Base-by-base conservation (phyloP, 1,140 invertebrate species). In the Phymorhynchus buccinoides region DNA sequence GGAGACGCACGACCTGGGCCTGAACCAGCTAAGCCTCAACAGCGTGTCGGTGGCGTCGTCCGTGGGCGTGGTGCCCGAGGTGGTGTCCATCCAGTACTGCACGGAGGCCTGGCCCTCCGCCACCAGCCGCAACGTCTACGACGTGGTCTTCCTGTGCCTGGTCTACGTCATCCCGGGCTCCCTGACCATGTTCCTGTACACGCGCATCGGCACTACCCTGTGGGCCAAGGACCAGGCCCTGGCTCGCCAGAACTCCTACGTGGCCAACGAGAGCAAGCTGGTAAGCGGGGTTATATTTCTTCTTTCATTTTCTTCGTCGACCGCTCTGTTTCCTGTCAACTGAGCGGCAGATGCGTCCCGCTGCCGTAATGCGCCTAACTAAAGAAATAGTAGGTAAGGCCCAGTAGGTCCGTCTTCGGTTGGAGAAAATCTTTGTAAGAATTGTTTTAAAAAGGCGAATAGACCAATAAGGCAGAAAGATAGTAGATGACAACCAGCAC, bases 121-220 rank as follows among this genome's bases (percentile, higher is more conserved):
- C 37, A 56, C 44, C 4, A 84, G 86, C 48, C 86, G 89, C 30
- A 87, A 87, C 75, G 73, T 89, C 30, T 96, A 96, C 89, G 96
- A 96, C 1, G 93, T 95, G 9, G 94, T 96, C 73, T 95, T 95
- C 87, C 96, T 96, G 88, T 94, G 95, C 0, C 91, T 96, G 48
- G 96, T 96, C 52, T 96, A 96, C 89, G 95, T 95, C 12, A 94
- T 96, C 83, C 96, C 96, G 7, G 96, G 96, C n/a, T 84, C 83
- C n/a, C 94, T 94, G 84, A 95, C 96, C 42, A 95, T 96, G 80
- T 94, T 96, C 39, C 95, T 96, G 0, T 96, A 96, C 90, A 95
- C 95, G 0, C 92, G 96, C 89, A 96, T 96, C 95, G 96, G 96
- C 0, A 93, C 95, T 52, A 94, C 95, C 30, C 92, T 96, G 22